Conservation (phyloP, 2,113 vertebrate species). For the Pleuronectes platessa region DNA sequence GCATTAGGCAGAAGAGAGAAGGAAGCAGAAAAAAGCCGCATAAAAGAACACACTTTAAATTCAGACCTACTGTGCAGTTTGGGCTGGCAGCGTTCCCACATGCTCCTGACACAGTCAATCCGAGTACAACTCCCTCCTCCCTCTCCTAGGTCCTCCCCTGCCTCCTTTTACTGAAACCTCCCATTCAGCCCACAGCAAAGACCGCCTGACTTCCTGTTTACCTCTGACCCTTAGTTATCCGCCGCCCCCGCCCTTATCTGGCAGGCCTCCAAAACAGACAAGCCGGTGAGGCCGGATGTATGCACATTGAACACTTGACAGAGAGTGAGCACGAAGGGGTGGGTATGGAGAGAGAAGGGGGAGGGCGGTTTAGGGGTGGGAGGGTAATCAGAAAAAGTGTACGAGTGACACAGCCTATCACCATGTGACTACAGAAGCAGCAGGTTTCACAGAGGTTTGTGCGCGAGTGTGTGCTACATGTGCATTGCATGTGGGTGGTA, state of each 20-base stretch:
- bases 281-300: conserved; percentile 61
- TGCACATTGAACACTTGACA: conserved; percentile 50
- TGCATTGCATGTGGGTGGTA: conserved; percentile 16
- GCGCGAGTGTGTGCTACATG: conserved; percentile 4
- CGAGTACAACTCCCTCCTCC: conserved; percentile 80
- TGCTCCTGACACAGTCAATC: conserved; percentile 72
- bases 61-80: conserved; percentile 83
- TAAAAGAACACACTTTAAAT: conserved; percentile 72
- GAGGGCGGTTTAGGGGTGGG: conserved; percentile 13
- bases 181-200: conserved; percentile 73
- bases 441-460: conserved; percentile 42
- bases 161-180: conserved; percentile 58
- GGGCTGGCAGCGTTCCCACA: conserved; percentile 78
- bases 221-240: conserved; percentile 77
- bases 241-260: conserved; percentile 64
- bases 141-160: conserved; percentile 31
- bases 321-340: conserved; percentile 13
- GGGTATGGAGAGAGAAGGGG: background rate
- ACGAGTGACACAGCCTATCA: conserved; percentile 67
- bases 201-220: conserved; percentile 84
- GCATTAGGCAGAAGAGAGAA: conserved; percentile 34
- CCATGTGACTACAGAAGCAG: conserved; percentile 60
- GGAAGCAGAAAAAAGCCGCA: conserved; percentile 35
- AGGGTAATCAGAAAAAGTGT: conserved; percentile 49
- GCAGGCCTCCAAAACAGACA: conserved; percentile 69